Conservation (phyloP, 2,797 vertebrate species). For the Myotis vivesi region DNA sequence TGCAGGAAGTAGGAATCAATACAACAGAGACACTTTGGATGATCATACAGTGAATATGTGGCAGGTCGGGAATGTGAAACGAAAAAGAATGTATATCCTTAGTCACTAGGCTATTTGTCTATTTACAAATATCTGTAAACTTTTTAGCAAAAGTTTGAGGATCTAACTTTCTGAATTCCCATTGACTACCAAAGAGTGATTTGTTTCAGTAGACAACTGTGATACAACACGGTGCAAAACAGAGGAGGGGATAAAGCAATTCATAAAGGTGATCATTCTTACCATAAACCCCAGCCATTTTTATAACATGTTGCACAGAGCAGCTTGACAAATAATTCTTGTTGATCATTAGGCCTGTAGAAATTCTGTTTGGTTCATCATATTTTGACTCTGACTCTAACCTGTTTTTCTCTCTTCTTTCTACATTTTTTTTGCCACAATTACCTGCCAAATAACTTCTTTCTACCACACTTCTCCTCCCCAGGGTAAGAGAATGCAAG, state of each 20-base stretch:
- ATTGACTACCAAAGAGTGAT: not conserved
- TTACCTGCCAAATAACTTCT: not conserved
- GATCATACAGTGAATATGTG: not conserved
- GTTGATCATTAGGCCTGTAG: not conserved
- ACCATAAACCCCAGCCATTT: not conserved
- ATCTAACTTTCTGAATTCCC: conserved; percentile 26
- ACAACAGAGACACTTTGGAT: not conserved
- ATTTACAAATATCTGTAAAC: not conserved
- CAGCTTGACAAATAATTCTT: conserved; percentile 9
- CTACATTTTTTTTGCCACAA: not conserved
- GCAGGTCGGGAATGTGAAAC: not conserved
- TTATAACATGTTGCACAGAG: not conserved
- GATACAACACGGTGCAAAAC: not conserved
- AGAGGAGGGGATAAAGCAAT: not conserved
- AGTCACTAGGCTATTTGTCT: not conserved
- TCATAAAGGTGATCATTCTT: not conserved
- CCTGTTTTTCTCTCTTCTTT: not conserved
- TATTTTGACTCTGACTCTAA: not conserved
- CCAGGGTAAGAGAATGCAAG: not conserved
- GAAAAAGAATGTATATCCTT: not conserved
- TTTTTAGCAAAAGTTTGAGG: not conserved
- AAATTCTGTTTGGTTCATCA: conserved; percentile 23
- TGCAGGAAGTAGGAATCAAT: not conserved
- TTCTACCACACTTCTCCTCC: not conserved
- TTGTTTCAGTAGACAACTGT: not conserved